A percentile compares a stretch with the other conserved stretches of the same genome.
phyloP scores from a whole-genome alignment of 2,113 vertebrate genomes.

The Poeciliopsis retropinna region DNA sequence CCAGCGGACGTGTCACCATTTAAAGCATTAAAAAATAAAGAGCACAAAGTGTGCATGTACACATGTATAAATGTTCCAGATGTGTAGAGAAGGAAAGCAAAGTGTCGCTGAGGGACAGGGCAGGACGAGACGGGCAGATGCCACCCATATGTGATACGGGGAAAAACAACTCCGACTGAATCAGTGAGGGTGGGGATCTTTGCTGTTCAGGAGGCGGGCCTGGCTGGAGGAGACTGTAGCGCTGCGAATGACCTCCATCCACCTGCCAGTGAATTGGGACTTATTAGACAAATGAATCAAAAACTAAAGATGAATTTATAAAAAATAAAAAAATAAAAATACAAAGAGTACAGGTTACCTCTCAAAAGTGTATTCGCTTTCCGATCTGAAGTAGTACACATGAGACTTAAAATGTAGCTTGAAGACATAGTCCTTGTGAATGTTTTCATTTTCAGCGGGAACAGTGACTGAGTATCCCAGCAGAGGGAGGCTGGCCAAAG shows the following conservation, averaged over 20 bases:
- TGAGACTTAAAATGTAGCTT: constrained; percentile 99
- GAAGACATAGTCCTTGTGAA: constrained; percentile 98
- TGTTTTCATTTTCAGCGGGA: constrained; percentile 92
- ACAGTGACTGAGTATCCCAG: constrained; percentile 95
- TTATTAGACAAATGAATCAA: neutral
- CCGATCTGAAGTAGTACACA: constrained; percentile 97
- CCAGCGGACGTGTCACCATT: constrained; percentile 81
- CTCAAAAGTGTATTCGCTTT: constrained; percentile 96
- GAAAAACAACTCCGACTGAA: constrained; percentile 18
- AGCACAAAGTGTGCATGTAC: constrained; percentile 80
- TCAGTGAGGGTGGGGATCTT: constrained; percentile 89
- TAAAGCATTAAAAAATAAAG: constrained; percentile 73
- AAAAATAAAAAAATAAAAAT: neutral
- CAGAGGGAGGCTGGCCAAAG: constrained; percentile 95
- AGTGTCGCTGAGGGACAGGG: constrained; percentile 32
- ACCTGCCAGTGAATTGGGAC: constrained; percentile 75
- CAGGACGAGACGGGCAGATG: constrained; percentile 20
- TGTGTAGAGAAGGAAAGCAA: constrained; percentile 73
- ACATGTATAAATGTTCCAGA: constrained; percentile 73
- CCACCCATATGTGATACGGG: constrained; percentile 28
- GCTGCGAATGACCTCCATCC: constrained; percentile 99
- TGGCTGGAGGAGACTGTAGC: constrained; percentile 89
- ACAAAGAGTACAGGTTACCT: constrained; percentile 79
- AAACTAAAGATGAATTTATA: neutral
- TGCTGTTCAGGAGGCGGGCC: constrained; percentile 83